Evolutionary conservation across 2,797 vertebrate species (phyloP).

Genomic region (Rhyacichthys aspro): DNA sequence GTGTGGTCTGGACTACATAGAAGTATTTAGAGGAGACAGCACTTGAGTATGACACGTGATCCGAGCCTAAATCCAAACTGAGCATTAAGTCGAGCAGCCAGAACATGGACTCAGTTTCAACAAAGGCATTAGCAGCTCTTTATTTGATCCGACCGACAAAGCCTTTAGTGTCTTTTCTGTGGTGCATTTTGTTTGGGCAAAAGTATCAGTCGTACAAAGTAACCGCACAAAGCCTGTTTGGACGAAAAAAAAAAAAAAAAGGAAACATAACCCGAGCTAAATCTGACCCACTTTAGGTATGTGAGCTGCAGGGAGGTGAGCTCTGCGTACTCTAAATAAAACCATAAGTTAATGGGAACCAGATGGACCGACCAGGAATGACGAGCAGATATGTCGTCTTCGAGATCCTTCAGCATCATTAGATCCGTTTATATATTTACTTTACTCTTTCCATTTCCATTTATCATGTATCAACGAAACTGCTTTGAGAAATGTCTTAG

Average conservation of each 20-base stretch:
- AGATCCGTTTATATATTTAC: neutral
- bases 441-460: neutral
- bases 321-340: neutral
- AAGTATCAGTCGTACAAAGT: slow-evolving; percentile 3
- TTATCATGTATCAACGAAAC: neutral
- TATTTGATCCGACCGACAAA: neutral
- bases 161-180: neutral
- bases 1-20: too few species aligned
- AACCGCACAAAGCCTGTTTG: neutral
- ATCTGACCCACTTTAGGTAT: neutral
- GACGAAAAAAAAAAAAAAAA: neutral
- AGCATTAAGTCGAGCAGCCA: neutral
- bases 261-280: neutral
- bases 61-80: neutral
- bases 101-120: neutral
- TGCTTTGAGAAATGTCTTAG: neutral
- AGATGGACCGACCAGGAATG: neutral
- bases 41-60: neutral
- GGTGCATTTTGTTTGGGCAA: neutral
- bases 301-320: neutral
- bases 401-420: neutral
- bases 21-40: too few species aligned
- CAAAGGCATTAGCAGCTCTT: slow-evolving; percentile 6
- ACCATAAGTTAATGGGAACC: neutral
- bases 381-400: neutral